Evolutionary conservation across 2,113 vertebrate genomes (phyloP), one percentile per base, ranked within the genome.

Genomic region (Ivindomyrus marchei): DNA sequence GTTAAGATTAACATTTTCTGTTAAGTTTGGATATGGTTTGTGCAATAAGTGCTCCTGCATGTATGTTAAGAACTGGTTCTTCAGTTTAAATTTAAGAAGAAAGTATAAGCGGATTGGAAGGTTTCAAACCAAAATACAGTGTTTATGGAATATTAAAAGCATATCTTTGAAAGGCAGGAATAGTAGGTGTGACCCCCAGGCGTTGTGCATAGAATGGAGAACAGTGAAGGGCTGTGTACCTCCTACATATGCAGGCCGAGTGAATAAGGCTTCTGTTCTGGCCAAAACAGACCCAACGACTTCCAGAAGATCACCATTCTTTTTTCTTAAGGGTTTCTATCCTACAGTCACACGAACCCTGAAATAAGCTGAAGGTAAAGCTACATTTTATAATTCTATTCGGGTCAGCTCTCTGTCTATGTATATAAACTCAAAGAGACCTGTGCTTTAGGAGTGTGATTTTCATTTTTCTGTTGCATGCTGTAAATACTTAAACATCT

Each of bases 221-320:
- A 92, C 66, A 85, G 19, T 77, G 13, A 53, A 7, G 11, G 84
- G 56, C 86, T 39, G 52, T 87, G 83, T 85, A 7, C 31, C 36
- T 91, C 90, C 86, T 89, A 90, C 89, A 77, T 80, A 9, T 88
- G 50, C 56, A 49, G 66, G 58, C 17, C 7, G 24, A 42, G 58
- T 92, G 87, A 91, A 93, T 90, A 27, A 70, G 45, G n/a, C 10
- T 39, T 91, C 86, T 93, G 91, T 93, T 91, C 84, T 52, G 87
- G 52, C 31, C 52, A 56, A 80, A 89, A 90, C 90, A 89, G 85
- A 36, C 47, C 56, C 24, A 58, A 87, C 58, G 53, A 24, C 62
- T 88, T 85, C 70, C 21, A 15, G 56, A 56, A 66, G 27, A 62
- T 36, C 11, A 58, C 8, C 13, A 39, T 15, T 27, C n/a, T 88